Evolutionary conservation across 2,113 vertebrate genomes (phyloP).

Genomic region (Salvelinus alpinus): DNA sequence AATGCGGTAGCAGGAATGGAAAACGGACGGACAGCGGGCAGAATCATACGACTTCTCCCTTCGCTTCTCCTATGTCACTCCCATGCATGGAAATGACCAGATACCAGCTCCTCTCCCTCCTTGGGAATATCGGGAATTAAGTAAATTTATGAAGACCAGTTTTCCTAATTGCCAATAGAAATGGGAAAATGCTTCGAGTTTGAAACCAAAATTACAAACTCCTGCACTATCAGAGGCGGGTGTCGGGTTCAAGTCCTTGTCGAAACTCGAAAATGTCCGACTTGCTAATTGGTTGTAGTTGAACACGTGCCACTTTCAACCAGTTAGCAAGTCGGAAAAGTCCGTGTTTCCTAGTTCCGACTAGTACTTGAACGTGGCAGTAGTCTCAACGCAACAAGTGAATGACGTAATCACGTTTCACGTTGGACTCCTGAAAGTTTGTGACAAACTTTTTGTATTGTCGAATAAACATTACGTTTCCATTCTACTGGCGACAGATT

Average conservation of each 20-base stretch:
- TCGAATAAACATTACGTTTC: too few species aligned
- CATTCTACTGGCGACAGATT: too few species aligned
- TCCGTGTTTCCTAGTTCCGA: too few species aligned
- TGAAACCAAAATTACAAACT: slow-evolving; percentile 32
- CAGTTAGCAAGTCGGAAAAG: too few species aligned
- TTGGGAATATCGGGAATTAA: slow-evolving; percentile 11
- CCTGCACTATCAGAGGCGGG: slow-evolving; percentile 52
- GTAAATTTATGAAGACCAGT: slow-evolving; percentile 40
- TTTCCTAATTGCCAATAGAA: slow-evolving; percentile 34
- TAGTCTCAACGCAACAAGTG: neutral
- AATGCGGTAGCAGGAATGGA: slow-evolving; percentile 63
- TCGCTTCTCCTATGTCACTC: slow-evolving; percentile 65
- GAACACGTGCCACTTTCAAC: too few species aligned
- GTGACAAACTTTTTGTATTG: slow-evolving; percentile 25
- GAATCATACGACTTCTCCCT: slow-evolving; percentile 60
- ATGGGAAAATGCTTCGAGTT: slow-evolving; percentile 8
- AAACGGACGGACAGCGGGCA: slow-evolving; percentile 28
- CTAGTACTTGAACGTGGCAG: too few species aligned
- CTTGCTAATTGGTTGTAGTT: too few species aligned
- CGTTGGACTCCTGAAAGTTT: slow-evolving; percentile 23
- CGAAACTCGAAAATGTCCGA: too few species aligned
- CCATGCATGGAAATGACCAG: slow-evolving; percentile 65
- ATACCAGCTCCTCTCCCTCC: slow-evolving; percentile 22
- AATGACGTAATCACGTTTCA: slow-evolving; percentile 70
- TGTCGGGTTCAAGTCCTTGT: too few species aligned